Base-by-base conservation (phyloP, 1,140 invertebrate genomes). In the Centruroides vittatus region DNA sequence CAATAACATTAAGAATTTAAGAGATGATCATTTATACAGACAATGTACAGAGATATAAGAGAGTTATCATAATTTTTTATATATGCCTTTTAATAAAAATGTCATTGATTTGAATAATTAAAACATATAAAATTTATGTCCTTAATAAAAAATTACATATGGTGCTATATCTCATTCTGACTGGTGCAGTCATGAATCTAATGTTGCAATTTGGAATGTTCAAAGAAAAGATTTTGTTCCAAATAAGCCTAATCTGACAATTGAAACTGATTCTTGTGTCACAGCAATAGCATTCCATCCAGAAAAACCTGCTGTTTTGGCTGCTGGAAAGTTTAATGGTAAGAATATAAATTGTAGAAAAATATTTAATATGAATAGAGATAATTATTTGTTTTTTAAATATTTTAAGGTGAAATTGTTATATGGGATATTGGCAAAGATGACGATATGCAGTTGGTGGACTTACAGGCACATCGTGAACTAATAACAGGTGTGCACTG, bases 271-370 rank as follows among this genome's bases (percentile, higher is more conserved):
- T 53, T 62, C 60, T 36, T 66, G 65, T 58, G 35, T 66, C n/a
- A 65, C 63, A 23, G 47, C 10, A 55, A 23, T 66, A 6, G 48
- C 13, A 34, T 62, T 62, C 41, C 65, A 66, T 56, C 63, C 63
- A 41, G 53, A 64, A 52, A 36, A 59, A 11, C 63, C 65, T 10
- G 57, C 65, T 50, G 8, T 66, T 10, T 46, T 64, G 47, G 55
- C 53, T 53, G 62, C 58, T 11, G 65, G 65, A 35, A 65, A 64
- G 49, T 66, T 66, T 46, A 61, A 55, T 59, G 65, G 65, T 64
- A 11, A 41, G 53, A 50, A 23, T 50, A 50, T 48, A 7, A 36
- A 9, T 2, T 5, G 50, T 46, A 34, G 23, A 46, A 58, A 35
- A 48, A 8, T 58, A 46, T 47, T 49, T 49, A 57, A 47, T 57